Evolutionary conservation across 2,113 vertebrate genomes (phyloP).

Genomic region (human (Homo sapiens)): DNA sequence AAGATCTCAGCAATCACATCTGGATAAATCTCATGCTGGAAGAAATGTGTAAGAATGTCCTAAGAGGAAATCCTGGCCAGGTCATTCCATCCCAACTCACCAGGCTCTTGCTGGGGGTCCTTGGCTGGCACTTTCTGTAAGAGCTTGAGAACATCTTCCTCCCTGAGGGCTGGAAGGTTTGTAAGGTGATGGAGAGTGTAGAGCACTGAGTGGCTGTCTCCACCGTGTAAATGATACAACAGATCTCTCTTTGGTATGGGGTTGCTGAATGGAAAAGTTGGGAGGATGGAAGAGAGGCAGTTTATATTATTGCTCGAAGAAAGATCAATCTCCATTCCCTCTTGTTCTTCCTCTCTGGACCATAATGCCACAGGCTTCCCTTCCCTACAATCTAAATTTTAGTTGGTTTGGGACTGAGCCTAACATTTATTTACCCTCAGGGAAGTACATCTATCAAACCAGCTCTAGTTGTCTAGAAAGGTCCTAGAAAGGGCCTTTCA

Average conservation of each 20-base stretch:
- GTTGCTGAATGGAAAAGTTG: constrained; percentile 76
- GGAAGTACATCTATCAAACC: background rate
- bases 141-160: constrained; percentile 90
- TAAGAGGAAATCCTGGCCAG: background rate
- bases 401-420: background rate
- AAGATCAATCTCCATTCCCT: background rate
- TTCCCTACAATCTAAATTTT: background rate
- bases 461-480: background rate
- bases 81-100: constrained; percentile 65
- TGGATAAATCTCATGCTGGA: background rate
- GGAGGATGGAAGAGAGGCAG: background rate
- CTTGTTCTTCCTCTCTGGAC: background rate
- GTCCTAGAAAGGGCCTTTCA: background rate
- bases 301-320: background rate
- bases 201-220: constrained; percentile 94
- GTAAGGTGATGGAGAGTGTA: constrained; percentile 94
- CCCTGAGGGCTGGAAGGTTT: constrained; percentile 90
- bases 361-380: background rate
- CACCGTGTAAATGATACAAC: constrained; percentile 90
- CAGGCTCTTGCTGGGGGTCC: constrained; percentile 70
- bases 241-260: constrained; percentile 88
- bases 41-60: background rate
- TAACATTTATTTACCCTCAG: background rate
- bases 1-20: background rate
- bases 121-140: constrained; percentile 87